phyloP scores from a whole-genome alignment of 2,113 vertebrate species.

The Microcebus murinus region DNA sequence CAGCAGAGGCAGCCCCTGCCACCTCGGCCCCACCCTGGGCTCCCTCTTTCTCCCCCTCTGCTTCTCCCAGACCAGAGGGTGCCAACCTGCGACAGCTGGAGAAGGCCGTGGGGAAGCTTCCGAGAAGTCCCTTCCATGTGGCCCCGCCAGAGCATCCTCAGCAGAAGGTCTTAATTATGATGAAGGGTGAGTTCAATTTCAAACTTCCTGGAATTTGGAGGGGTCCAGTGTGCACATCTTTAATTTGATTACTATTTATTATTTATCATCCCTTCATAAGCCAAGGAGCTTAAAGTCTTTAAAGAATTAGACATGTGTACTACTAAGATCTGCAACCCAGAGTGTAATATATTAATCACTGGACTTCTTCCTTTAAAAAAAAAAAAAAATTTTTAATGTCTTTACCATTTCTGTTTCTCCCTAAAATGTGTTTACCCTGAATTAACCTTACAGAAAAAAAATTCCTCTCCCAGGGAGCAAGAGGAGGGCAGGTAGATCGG shows the following conservation, averaged over 20 bases:
- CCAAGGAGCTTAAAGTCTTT: constrained; percentile 32
- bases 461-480: constrained; percentile 42
- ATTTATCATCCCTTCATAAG: constrained; percentile 67
- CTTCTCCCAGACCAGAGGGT: not conserved
- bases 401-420: constrained; percentile 53
- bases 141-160: not conserved
- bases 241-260: constrained; percentile 78
- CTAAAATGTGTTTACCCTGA: constrained; percentile 50
- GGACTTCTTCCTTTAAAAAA: not conserved
- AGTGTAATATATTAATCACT: constrained; percentile 26
- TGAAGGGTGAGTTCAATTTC: constrained; percentile 31
- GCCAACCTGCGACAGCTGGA: not conserved
- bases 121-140: not conserved
- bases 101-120: not conserved
- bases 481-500: constrained; percentile 52
- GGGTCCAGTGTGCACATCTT: not conserved
- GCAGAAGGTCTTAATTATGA: constrained; percentile 32
- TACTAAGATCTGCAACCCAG: constrained; percentile 40
- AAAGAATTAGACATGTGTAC: constrained; percentile 32
- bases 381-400: not conserved
- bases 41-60: not conserved
- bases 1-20: not conserved
- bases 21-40: not conserved
- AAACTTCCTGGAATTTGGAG: constrained; percentile 71
- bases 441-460: constrained; percentile 56